Base-by-base conservation (phyloP, 2,113 vertebrate species). In the Ptychochromis oligacanthus region DNA sequence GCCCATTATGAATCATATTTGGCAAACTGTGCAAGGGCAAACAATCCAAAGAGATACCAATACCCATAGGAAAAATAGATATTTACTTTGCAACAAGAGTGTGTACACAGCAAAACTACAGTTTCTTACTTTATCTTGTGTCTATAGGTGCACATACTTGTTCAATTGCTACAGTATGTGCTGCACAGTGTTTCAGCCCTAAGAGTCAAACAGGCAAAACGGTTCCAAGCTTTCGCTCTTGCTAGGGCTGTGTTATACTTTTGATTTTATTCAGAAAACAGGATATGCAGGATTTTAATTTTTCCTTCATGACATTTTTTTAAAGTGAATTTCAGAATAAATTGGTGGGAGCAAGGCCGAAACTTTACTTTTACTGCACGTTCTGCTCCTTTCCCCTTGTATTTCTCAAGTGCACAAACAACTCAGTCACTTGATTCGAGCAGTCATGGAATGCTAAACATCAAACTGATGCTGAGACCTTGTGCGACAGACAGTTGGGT, bases 401-500 rank as follows among this genome's bases (percentile, higher is more conserved):
- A 59, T 89, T 77, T 89, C 49, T 49, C 59, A 86, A 81, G 67
- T 70, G 38, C 59, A 24, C 77, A 84, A 83, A 89, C 70, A 85
- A 31, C 77, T 77, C 31, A 26, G 67, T 80, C 85, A 24, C 58
- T 77, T 77, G 80, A 85, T 72, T 83, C 14, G 6, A 59, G 80
- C 28, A 18, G 49, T 88, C 88, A 87, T 24, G 75, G 26, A 85
- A 75, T 56, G 72, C 87, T 82, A 52, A 80, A 75, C 84, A 77
- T 88, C 85, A 85, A 85, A 87, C 74, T 78, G 76, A 91, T 85
- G 85, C 40, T 46, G 54, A 70, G 81, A 86, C 75, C 5, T 46
- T 64, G 46, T 64, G 70, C 72, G 85, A 81, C 89, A 90, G 88
- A 90, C 88, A 84, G 79, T 92, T 88, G 90, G 82, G 87, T 85